A percentile compares a stretch with the other conserved stretches of the same genome.
Conservation (phyloP, 2,888 invertebrate genomes). For the Papilio gigon region DNA sequence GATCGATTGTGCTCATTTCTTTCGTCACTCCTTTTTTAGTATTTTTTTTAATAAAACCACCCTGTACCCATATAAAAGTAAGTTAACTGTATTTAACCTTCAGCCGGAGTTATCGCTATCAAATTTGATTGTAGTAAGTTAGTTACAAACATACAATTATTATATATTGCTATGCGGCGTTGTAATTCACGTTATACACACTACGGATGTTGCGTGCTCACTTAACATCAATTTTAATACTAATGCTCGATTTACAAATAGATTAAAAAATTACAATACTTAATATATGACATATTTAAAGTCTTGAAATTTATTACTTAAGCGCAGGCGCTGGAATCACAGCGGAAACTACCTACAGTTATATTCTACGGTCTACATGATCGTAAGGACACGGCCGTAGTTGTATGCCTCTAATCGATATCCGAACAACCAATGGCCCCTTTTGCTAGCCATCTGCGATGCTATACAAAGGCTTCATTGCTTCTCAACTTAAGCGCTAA, state of each 20-base stretch:
- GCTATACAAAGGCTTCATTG: neutral
- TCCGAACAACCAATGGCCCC: neutral
- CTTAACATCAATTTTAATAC: slow-evolving; percentile 19
- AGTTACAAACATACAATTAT: slow-evolving; percentile 21
- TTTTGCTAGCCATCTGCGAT: neutral
- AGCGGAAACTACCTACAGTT: too few species aligned
- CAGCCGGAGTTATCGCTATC: slow-evolving; percentile 35
- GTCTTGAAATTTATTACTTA: neutral
- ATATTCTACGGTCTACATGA: too few species aligned
- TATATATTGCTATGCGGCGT: slow-evolving; percentile 13
- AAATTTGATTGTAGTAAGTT: slow-evolving; percentile 37
- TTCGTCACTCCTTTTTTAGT: too few species aligned
- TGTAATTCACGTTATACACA: slow-evolving; percentile 20
- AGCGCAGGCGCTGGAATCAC: too few species aligned
- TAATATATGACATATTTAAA: slow-evolving; percentile 5
- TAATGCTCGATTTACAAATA: slow-evolving; percentile 3
- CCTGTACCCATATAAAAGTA: too few species aligned
- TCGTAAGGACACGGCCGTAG: too few species aligned
- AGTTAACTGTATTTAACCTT: slow-evolving; percentile 20
- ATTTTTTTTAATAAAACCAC: too few species aligned
- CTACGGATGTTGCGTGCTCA: slow-evolving; percentile 22
- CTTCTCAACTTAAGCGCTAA: neutral
- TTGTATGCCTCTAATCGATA: neutral
- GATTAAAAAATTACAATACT: slow-evolving; percentile 19
- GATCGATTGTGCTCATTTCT: too few species aligned